Evolutionary conservation across 2,113 vertebrate genomes (phyloP), one percentile per base, ranked within the genome.

Genomic region (Notechis scutatus): DNA sequence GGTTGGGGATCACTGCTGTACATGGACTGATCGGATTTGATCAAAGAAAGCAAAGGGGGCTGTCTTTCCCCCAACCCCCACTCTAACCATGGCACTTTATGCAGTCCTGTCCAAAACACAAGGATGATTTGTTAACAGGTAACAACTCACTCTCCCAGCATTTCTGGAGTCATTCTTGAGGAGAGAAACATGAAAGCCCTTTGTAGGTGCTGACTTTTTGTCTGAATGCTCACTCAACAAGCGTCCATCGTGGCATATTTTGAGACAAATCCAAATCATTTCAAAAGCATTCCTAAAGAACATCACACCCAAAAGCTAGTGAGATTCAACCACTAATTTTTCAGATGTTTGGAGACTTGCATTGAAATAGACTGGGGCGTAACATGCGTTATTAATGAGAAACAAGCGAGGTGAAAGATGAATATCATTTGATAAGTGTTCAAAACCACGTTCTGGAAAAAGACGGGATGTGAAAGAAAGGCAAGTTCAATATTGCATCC

Each of bases 341-440:
- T 56, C 47, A 52, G 45, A 14, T 39, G 14, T 91, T 86, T n/a
- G 81, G 81, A 26, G 7, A 10, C n/a, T 29, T n/a, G 45, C 26
- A 3, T 0, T 1, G 26, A 50, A 55, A 81, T 34, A 50, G 0
- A 52, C 10, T 24, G 10, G 29, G 26, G 7, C 29, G 1, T 0
- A 52, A 52, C 5, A 29, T 14, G 42, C 20, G 34, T 81, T 21
- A 81, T 39, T 42, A 21, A 81, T 81, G 74, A 81, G 34, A 81
- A 34, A 50, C 34, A 81, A 39, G n/a, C 6, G 9, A 81, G 34
- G 74, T 20, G 34, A 42, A 81, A 81, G 74, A 9, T 81, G 7
- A 21, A 39, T 21, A 21, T 42, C 34, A 21, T 42, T 81, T 42
- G 74, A 42, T 20, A 81, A 42, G 34, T 8, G 34, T 81, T 42